Percentiles rank a stretch among this genome's conserved stretches.
Conservation (phyloP, 2,797 vertebrate genomes). For the Sebastes oblongus region DNA sequence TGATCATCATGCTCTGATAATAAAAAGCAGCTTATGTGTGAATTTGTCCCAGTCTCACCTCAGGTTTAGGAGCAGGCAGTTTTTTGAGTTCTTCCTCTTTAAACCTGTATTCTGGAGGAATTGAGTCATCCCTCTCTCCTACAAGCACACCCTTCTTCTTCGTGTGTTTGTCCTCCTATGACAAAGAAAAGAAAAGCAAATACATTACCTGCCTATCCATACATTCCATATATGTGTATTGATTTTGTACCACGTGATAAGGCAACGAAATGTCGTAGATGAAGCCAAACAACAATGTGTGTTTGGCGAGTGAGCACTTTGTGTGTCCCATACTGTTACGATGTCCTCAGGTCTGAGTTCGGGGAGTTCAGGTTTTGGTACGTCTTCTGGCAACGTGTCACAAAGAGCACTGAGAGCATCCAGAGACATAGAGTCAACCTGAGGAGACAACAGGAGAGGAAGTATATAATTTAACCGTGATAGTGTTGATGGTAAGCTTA, state of each 20-base stretch:
- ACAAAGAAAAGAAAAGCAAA: not conserved
- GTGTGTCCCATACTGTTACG: constrained; percentile 62
- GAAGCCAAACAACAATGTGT: not conserved
- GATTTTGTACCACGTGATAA: not conserved
- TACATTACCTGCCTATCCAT: not conserved
- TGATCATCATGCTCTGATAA: not conserved
- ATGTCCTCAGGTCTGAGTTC: constrained; percentile 76
- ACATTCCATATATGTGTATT: not conserved
- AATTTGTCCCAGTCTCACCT: constrained; percentile 64
- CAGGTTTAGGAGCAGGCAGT: constrained; percentile 70
- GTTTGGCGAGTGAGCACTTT: too few species aligned
- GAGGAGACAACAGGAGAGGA: not conserved
- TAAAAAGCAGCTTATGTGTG: not conserved
- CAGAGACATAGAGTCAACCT: constrained; percentile 57
- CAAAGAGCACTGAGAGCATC: constrained; percentile 74
- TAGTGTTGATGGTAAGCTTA: not conserved
- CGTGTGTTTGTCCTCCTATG: constrained; percentile 67
- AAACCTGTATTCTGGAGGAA: constrained; percentile 77
- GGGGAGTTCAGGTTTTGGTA: constrained; percentile 66
- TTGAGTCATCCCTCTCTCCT: constrained; percentile 75
- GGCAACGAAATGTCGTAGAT: not conserved
- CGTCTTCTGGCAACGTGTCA: constrained; percentile 55
- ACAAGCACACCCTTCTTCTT: constrained; percentile 71
- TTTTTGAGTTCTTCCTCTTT: constrained; percentile 61
- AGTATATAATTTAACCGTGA: not conserved